Conservation (phyloP, 2,888 invertebrate species). For the Sepiola atlantica region DNA sequence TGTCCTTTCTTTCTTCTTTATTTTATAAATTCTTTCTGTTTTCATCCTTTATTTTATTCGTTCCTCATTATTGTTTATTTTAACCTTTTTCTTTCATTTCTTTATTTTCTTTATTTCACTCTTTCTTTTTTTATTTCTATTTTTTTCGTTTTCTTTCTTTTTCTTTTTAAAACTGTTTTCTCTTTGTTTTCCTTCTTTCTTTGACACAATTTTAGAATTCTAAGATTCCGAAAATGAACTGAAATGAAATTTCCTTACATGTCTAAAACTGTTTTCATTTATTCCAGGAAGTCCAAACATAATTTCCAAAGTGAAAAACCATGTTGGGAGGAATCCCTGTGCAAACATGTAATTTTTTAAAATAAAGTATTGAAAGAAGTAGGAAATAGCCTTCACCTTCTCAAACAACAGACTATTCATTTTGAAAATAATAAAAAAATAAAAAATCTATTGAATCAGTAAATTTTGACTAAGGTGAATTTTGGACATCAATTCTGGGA, state of each 20-base stretch:
- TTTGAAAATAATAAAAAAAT: background rate
- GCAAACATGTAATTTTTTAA: background rate
- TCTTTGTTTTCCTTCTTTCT: background rate
- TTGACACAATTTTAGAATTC: background rate
- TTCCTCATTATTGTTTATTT: background rate
- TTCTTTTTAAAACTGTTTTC: no score
- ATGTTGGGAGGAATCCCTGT: background rate
- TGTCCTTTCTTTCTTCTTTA: background rate
- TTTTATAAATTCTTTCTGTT: background rate
- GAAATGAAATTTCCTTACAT: slow-evolving; percentile 4
- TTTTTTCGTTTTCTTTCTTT: background rate
- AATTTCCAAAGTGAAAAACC: slow-evolving; percentile 32
- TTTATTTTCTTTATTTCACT: background rate
- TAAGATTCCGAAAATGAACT: background rate
- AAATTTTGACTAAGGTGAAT: background rate
- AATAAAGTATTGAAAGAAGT: background rate
- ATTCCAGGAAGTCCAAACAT: background rate
- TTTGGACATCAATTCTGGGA: background rate
- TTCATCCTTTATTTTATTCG: background rate
- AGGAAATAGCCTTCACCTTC: background rate
- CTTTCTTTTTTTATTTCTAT: background rate
- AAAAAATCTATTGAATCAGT: background rate
- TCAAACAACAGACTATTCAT: background rate
- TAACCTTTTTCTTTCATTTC: background rate
- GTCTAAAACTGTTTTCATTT: background rate